phyloP scores from a whole-genome alignment of 1,140 invertebrate genomes.

The Tenebrio molitor region DNA sequence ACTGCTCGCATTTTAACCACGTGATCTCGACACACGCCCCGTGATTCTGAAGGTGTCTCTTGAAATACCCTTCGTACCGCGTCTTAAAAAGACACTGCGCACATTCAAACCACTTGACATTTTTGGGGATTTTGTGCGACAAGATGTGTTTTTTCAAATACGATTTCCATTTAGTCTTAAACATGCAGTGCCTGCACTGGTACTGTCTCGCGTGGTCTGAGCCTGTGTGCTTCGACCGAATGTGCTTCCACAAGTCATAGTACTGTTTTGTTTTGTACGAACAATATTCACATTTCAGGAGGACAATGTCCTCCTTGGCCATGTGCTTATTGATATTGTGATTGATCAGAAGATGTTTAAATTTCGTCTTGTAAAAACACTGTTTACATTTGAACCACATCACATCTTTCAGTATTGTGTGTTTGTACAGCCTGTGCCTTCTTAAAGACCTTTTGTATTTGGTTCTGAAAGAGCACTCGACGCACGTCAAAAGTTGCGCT shows the following conservation, averaged over 20 bases:
- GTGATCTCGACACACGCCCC: neutral
- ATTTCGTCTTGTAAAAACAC: neutral
- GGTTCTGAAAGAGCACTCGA: neutral
- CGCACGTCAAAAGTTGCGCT: neutral
- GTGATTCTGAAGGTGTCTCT: neutral
- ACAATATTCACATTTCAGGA: neutral
- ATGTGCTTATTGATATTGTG: neutral
- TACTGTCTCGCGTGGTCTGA: neutral
- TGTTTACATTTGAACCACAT: neutral
- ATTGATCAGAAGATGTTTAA: neutral
- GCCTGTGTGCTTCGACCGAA: neutral
- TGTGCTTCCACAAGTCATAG: neutral
- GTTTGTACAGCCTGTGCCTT: neutral
- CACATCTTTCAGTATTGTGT: neutral
- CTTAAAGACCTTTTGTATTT: neutral
- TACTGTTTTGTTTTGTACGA: neutral
- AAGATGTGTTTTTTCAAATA: slow-evolving; percentile 1
- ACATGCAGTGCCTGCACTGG: neutral
- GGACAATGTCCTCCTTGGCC: neutral
- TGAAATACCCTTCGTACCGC: neutral
- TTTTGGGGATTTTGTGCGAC: neutral
- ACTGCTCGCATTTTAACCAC: slow-evolving; percentile 1
- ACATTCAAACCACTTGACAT: slow-evolving; percentile 3
- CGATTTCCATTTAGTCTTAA: neutral
- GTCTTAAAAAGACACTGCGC: neutral